A percentile compares a stretch with the other conserved stretches of the same genome.
Evolutionary conservation across 92 coral and sea anemone species (phyloP).

Genomic region (Virgularia gustaviana): DNA sequence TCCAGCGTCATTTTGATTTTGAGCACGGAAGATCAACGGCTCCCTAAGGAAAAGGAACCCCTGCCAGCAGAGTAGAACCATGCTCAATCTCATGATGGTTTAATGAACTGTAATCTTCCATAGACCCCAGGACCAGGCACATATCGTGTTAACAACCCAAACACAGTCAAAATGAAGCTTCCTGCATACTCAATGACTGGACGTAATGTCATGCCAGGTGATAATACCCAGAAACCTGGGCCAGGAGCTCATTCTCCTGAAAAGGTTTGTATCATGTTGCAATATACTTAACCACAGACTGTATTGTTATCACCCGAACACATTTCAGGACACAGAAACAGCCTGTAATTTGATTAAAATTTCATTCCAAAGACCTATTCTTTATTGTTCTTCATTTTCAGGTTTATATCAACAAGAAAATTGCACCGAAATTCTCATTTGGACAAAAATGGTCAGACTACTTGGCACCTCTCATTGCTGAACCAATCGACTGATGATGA

Average conservation of each 20-base stretch:
- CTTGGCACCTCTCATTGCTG: slow-evolving; percentile 75
- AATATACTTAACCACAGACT: too few relatives aligned
- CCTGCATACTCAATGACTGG: slow-evolving; percentile 85
- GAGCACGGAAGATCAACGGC: too few relatives aligned
- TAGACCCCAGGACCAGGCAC: slow-evolving; percentile 99
- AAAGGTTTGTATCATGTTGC: too few relatives aligned
- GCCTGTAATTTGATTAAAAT: too few relatives aligned
- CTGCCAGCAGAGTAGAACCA: too few relatives aligned
- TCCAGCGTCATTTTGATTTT: too few relatives aligned
- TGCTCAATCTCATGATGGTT: too few relatives aligned
- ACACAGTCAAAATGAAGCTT: slow-evolving; percentile 55
- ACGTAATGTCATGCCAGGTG: slow-evolving; percentile 77
- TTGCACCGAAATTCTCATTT: slow-evolving; percentile 73
- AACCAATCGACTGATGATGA: slow-evolving; percentile 88
- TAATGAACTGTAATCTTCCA: neutral
- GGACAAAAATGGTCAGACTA: slow-evolving; percentile 89
- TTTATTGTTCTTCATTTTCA: too few relatives aligned
- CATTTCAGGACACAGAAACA: too few relatives aligned
- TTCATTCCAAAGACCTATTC: too few relatives aligned
- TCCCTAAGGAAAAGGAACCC: too few relatives aligned
- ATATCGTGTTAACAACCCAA: slow-evolving; percentile 77
- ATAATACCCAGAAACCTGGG: slow-evolving; percentile 82
- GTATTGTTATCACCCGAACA: too few relatives aligned
- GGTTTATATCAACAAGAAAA: slow-evolving; percentile 63
- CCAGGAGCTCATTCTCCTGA: slow-evolving; percentile 96